Base-by-base conservation (phyloP, 2,888 invertebrate species). In the Globia sparganii region DNA sequence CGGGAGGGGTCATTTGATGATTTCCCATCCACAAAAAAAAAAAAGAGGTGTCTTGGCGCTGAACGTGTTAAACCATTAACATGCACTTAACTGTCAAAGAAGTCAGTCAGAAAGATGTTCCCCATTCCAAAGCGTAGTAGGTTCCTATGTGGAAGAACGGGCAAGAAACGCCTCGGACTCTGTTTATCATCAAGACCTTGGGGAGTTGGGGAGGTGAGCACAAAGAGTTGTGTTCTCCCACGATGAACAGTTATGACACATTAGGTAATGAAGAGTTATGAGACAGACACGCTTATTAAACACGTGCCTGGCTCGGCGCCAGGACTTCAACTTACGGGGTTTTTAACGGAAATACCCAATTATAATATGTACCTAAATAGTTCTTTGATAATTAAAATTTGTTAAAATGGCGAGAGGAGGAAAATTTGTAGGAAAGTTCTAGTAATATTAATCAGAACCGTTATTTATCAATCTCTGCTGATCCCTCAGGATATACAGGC, bases 311-410 rank as follows among this genome's bases (percentile, higher is more conserved):
- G 83, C 85, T 15, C 18, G 13, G 3, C 25, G 85, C 83, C 83
- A 83, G 49, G 8, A 15, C 37, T 34, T 5, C 1, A 13, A 69
- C 67, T 56, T 34, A 66, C 58, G 61, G 37, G 9, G 21, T 62
- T 70, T 71, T 58, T 46, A 43, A 78, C 85, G 82, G 83, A 85
- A 83, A 83, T 77, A 68, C 73, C 64, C 82, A 81, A 77, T 83
- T 81, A 65, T 58, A 65, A 62, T 71, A n/a, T n/a, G n/a, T n/a
- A 77, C 80, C 65, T 71, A 71, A 77, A 82, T 62, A 71, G 62
- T 49, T 64, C 1, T 64, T 71, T 31, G 8, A 11, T 71, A n/a
- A 80, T 76, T 67, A 81, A 62, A 49, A 59, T 21, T 66, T 4
- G n/a, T 62, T 56, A 31, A 78, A 70, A 58, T 58, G n/a, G 34